Conservation (phyloP, 2,888 invertebrate species). For the Lasius fuliginosus region DNA sequence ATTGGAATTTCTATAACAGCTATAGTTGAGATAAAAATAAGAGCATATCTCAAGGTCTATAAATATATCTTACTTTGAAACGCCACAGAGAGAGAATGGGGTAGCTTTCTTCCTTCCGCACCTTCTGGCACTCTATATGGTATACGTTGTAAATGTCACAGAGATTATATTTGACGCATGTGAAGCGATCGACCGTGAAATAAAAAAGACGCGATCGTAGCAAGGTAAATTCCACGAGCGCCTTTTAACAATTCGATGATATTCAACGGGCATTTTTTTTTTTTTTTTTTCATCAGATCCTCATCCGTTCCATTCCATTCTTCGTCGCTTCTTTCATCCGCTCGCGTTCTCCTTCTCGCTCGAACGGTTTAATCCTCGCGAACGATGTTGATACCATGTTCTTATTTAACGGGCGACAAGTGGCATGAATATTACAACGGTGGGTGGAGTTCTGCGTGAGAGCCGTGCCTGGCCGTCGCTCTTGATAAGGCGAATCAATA, state of each 20-base stretch:
- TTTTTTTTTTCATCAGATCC: background rate
- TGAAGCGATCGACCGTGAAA: background rate
- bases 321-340: background rate
- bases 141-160: conserved; percentile 31
- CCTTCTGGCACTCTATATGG: background rate
- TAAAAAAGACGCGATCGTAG: conserved; percentile 8
- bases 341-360: conserved; percentile 4
- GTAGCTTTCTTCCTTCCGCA: conserved; percentile 20
- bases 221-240: conserved; percentile 29
- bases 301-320: background rate
- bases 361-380: conserved; percentile 1
- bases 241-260: background rate
- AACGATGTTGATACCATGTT: background rate
- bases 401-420: conserved; percentile 58
- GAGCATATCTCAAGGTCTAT: background rate
- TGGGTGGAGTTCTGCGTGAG: conserved; percentile 46
- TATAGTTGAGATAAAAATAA: conserved; percentile 39
- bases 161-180: background rate
- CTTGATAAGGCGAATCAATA: conserved; percentile 75
- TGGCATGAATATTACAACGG: conserved; percentile 45
- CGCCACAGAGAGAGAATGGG: background rate
- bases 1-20: conserved; percentile 44
- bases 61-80: conserved; percentile 32
- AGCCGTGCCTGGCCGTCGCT: conserved; percentile 22
- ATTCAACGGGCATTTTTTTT: background rate